A percentile compares a stretch with the other conserved stretches of the same genome.
Evolutionary conservation across 2,797 vertebrate genomes (phyloP).

Genomic region (Lepus oiostolus): DNA sequence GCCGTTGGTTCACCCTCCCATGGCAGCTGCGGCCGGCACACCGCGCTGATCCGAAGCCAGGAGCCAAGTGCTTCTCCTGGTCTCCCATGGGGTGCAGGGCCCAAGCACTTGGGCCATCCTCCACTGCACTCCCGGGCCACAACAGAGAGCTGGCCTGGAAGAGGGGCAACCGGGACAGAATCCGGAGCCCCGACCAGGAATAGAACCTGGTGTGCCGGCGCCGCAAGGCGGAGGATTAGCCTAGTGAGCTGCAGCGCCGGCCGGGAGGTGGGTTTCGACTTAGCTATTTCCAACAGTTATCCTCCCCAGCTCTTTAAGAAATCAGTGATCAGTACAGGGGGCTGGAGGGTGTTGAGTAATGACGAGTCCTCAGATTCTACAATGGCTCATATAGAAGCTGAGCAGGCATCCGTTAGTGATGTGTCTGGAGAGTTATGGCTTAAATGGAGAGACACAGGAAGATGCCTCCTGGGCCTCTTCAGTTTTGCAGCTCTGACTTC

Average conservation of each 20-base stretch:
- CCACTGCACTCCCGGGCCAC: too few species aligned
- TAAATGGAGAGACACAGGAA: not conserved
- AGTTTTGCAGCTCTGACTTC: not conserved
- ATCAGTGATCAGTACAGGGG: not conserved
- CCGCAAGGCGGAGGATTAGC: too few species aligned
- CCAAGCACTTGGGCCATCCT: too few species aligned
- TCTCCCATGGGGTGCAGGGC: too few species aligned
- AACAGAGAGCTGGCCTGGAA: too few species aligned
- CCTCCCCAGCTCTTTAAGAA: not conserved
- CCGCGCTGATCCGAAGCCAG: too few species aligned
- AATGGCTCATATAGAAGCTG: not conserved
- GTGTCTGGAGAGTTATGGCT: not conserved
- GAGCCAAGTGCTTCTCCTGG: too few species aligned
- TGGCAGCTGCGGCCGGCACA: rapidly evolving
- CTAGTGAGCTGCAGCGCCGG: too few species aligned
- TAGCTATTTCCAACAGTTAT: not conserved
- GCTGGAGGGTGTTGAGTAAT: not conserved
- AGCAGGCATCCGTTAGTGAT: not conserved
- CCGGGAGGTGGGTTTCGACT: not conserved
- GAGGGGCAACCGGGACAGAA: too few species aligned
- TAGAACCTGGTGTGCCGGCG: too few species aligned
- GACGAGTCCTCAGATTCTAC: not conserved
- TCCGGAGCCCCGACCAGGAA: too few species aligned
- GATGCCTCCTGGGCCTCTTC: not conserved
- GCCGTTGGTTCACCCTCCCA: too few species aligned